Conservation (phyloP, 2,888 invertebrate species). For the Hipparchia sbordonii region DNA sequence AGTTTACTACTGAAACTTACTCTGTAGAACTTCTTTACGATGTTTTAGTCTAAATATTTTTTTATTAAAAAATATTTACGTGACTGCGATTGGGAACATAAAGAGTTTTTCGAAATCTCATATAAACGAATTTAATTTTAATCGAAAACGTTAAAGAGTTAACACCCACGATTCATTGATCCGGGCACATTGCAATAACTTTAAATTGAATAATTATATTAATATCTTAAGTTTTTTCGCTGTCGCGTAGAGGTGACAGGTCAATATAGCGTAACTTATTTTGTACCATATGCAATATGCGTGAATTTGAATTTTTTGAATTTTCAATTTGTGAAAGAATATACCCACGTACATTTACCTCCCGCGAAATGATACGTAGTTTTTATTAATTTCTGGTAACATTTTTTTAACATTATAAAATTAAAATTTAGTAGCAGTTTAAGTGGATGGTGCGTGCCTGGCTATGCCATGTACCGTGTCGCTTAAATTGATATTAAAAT, state of each 20-base stretch:
- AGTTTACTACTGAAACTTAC: not conserved
- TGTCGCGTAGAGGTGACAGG: no score
- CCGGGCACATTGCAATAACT: not conserved
- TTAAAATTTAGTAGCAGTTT: conserved; percentile 38
- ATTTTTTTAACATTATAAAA: not conserved
- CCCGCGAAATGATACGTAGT: not conserved
- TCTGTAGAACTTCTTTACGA: not conserved
- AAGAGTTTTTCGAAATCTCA: conserved; percentile 1
- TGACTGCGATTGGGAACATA: conserved; percentile 5
- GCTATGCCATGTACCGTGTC: conserved; percentile 45
- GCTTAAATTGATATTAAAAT: conserved; percentile 49
- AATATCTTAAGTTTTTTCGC: no score
- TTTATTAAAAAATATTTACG: conserved; percentile 15
- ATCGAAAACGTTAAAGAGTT: conserved; percentile 13
- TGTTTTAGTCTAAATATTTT: conserved; percentile 24
- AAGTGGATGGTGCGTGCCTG: conserved; percentile 40
- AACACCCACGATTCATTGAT: not conserved
- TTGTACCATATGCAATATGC: no score
- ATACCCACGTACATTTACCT: no score
- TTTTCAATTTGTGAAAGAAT: no score
- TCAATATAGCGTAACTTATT: no score
- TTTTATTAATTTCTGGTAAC: not conserved
- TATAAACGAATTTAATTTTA: conserved; percentile 5
- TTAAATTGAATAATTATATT: no score
- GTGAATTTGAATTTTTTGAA: no score